Conservation (phyloP, 2,797 vertebrate species). For the Crenichthys baileyi region DNA sequence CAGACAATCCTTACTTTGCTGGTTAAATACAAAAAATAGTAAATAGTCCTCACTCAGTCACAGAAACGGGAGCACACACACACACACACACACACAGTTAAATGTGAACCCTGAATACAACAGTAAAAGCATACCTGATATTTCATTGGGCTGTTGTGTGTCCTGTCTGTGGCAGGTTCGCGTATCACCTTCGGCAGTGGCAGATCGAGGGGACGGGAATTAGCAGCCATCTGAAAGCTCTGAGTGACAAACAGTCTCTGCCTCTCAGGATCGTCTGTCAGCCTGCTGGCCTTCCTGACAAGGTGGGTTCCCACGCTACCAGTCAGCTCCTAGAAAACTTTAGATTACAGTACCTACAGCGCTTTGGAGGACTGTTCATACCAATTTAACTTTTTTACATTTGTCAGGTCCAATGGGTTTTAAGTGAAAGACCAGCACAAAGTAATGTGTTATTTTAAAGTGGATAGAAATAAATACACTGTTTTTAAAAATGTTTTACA, state of each 20-base stretch:
- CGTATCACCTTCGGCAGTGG: slow-evolving; percentile 97
- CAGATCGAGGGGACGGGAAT: slow-evolving; percentile 99
- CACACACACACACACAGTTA: not conserved
- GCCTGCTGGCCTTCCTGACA: slow-evolving; percentile 96
- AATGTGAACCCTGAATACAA: not conserved
- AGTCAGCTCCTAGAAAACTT: too few species aligned
- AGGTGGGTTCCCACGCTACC: slow-evolving; percentile 77
- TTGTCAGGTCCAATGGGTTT: not conserved
- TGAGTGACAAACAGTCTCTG: slow-evolving; percentile 97
- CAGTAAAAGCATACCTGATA: not conserved
- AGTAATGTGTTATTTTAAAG: not conserved
- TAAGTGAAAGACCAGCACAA: not conserved
- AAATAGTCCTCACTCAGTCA: too few species aligned
- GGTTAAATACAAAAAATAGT: too few species aligned
- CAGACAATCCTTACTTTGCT: too few species aligned
- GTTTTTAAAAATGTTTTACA: too few species aligned
- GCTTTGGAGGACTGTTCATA: too few species aligned
- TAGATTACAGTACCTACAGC: not conserved
- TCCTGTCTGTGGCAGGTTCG: slow-evolving; percentile 85
- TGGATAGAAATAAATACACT: not conserved
- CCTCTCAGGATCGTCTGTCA: slow-evolving; percentile 97
- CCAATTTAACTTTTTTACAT: not conserved
- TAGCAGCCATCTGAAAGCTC: slow-evolving; percentile 97
- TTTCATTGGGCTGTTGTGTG: not conserved
- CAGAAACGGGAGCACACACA: too few species aligned